Conservation (phyloP, 2,113 vertebrate genomes). For the Cnemophilus loriae region DNA sequence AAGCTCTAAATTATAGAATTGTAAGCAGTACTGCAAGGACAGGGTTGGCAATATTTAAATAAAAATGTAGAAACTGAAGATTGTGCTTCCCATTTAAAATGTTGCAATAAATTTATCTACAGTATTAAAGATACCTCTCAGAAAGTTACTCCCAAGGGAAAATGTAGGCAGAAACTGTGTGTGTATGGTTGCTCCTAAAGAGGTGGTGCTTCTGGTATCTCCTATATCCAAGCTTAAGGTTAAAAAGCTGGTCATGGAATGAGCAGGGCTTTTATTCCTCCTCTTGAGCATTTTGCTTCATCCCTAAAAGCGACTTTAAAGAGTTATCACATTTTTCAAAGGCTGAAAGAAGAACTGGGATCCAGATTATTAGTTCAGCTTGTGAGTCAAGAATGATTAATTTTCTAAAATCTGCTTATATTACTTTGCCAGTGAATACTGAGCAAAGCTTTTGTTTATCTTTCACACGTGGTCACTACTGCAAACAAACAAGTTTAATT, state of each 20-base stretch:
- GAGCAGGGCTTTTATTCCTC: background rate
- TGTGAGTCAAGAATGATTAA: background rate
- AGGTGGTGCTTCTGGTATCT: background rate
- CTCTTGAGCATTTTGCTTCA: background rate
- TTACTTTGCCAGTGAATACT: slow-evolving; percentile 18
- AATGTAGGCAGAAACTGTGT: background rate
- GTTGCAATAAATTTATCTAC: background rate
- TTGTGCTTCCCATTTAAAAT: background rate
- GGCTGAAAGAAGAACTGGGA: background rate
- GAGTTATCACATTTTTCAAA: background rate
- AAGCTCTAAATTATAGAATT: background rate
- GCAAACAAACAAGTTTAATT: slow-evolving; percentile 44
- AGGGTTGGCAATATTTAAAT: background rate
- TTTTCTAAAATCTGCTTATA: slow-evolving; percentile 29
- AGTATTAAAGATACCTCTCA: background rate
- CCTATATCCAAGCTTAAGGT: background rate
- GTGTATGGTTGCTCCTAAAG: background rate
- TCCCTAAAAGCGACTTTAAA: background rate
- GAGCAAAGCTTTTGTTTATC: slow-evolving; percentile 2
- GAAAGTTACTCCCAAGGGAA: background rate
- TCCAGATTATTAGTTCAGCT: background rate
- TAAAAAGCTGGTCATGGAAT: background rate
- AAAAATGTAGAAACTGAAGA: background rate
- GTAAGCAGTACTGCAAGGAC: background rate
- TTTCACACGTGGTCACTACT: slow-evolving; percentile 12